Evolutionary conservation across 2,113 vertebrate genomes (phyloP).

Genomic region (Lichenostomus cassidix): DNA sequence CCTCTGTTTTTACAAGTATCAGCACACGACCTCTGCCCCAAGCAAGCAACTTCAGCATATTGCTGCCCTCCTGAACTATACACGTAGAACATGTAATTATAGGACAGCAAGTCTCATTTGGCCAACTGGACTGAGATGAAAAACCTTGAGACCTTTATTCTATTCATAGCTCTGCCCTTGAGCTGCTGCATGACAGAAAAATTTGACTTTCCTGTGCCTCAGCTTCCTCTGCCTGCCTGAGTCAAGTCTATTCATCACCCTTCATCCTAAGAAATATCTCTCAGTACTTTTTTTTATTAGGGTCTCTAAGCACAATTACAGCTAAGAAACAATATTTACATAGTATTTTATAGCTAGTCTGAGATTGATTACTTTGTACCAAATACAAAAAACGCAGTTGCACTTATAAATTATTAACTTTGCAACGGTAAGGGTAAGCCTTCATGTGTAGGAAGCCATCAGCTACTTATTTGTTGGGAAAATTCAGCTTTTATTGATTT

Average conservation of each 20-base stretch:
- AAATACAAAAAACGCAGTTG: background rate
- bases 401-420: background rate
- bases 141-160: background rate
- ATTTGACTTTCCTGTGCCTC: background rate
- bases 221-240: background rate
- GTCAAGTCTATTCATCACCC: background rate
- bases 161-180: conserved; percentile 36
- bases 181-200: background rate
- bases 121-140: background rate
- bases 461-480: background rate
- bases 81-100: accelerated
- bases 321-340: background rate
- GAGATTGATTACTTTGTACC: background rate
- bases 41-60: background rate
- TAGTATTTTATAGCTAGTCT: background rate
- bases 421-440: background rate
- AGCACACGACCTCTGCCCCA: background rate
- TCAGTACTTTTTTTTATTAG: background rate
- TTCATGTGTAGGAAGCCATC: background rate
- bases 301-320: background rate
- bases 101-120: background rate
- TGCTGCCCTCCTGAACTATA: background rate
- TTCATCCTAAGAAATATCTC: background rate
- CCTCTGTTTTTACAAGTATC: background rate
- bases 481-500: background rate